Base-by-base conservation (phyloP, 2,797 vertebrate genomes). In the Coregonus suidteri region DNA sequence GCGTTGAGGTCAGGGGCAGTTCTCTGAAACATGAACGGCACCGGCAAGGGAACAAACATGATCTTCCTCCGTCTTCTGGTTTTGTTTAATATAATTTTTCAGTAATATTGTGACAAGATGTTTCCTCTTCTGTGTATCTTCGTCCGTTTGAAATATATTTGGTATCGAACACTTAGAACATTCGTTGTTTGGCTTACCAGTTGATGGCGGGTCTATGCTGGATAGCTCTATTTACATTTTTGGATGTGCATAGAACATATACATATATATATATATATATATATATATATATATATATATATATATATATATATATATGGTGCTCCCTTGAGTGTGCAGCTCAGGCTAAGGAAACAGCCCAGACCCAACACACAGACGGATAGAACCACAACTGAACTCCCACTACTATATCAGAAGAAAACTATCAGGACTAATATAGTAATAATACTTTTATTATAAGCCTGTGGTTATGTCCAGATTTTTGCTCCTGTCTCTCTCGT, bases 1-100 rank as follows among this genome's bases (percentile, higher is more conserved):
- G 94, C 94, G 93, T 91, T 93, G 91, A 95, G 93, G 90, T 96
- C 95, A 89, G 95, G 93, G 85, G 93, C 92, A 86, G 94, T 93
- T 95, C 95, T 95, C 91, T 95, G 95, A 94, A 96, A 94, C 85
- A 96, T 93, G 92, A 96, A 95, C 93, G 95, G 95, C 92, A 96
- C 93, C 88, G 95, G 95, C 94, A 96, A 86, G 72, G 95, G 95
- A 84, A 96, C 94, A 92, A 96, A 96, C 95, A 96, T 96, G 93
- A 88, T 95, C 92, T 93, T 90, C 92, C 91, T 89, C 83, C 84
- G 90, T 89, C 90, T 91, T 92, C 90, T 90, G 81, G 74, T 80
- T 75, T 90, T 84, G 89, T 84, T 85, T 85, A 83, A 68, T 89
- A 88, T 89, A 93, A 90, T 85, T 41, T 75, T 84, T 80, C 85